Conservation (phyloP, 2,797 vertebrate genomes). For the Hoplostethus mediterraneus region DNA sequence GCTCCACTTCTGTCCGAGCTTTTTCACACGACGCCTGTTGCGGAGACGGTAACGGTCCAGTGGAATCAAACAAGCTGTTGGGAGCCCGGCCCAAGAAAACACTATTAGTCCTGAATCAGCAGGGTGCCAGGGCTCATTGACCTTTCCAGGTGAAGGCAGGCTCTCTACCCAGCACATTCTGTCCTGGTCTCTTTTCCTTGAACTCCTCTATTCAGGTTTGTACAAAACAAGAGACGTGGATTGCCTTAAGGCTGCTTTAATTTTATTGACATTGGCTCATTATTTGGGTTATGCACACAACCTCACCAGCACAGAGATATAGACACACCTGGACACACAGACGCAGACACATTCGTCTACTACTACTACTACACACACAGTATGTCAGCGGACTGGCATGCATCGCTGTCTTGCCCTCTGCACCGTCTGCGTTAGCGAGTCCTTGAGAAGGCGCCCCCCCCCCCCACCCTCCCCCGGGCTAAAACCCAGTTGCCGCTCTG, state of each 20-base stretch:
- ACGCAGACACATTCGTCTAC: background rate
- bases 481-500: slow-evolving; percentile 7
- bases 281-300: slow-evolving; percentile 42
- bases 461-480: background rate
- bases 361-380: slow-evolving; percentile 2
- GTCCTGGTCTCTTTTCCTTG: background rate
- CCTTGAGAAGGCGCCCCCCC: slow-evolving; percentile 3
- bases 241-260: slow-evolving; percentile 45
- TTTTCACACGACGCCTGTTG: slow-evolving; percentile 18
- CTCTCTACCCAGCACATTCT: slow-evolving; percentile 13
- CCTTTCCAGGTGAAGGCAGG: slow-evolving; percentile 28
- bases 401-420: slow-evolving; percentile 45
- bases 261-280: slow-evolving; percentile 65
- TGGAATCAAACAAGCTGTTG: slow-evolving; percentile 11
- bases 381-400: slow-evolving; percentile 38
- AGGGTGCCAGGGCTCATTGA: slow-evolving; percentile 15
- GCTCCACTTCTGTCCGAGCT: background rate
- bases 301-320: slow-evolving; percentile 17
- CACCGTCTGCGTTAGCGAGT: slow-evolving; percentile 17
- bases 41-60: slow-evolving; percentile 9
- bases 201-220: background rate
- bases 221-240: slow-evolving; percentile 42
- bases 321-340: slow-evolving; percentile 25
- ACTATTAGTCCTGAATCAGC: slow-evolving; percentile 19
- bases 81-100: slow-evolving; percentile 13